phyloP scores from a whole-genome alignment of 2,797 vertebrate genomes.

The Acanthopagrus latus region DNA sequence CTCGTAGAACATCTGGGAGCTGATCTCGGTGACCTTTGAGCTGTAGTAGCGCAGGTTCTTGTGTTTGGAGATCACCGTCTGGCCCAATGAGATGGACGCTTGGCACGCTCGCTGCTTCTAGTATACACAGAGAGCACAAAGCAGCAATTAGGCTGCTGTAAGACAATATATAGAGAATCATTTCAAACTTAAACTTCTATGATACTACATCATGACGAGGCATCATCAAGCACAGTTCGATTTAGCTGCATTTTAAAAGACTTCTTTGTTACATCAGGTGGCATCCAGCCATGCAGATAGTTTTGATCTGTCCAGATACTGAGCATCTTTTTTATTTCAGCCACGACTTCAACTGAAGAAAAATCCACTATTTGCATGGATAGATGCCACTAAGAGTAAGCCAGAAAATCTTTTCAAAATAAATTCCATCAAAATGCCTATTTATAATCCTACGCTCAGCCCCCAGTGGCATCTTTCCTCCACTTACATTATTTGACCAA shows the following conservation, averaged over 20 bases:
- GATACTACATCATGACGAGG: neutral
- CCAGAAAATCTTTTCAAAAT: constrained; percentile 2
- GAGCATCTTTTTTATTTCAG: neutral
- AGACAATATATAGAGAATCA: neutral
- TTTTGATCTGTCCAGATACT: neutral
- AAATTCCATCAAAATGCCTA: neutral
- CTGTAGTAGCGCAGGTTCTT: constrained; percentile 97
- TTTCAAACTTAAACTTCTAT: neutral
- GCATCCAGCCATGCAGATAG: neutral
- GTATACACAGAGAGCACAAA: constrained; percentile 33
- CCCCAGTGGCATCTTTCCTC: neutral
- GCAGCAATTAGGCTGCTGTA: constrained; percentile 39
- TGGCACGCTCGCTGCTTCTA: constrained; percentile 89
- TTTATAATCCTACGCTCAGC: neutral
- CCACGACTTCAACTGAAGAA: neutral
- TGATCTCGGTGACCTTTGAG: constrained; percentile 91
- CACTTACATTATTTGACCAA: neutral
- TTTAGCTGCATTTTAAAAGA: constrained; percentile 11
- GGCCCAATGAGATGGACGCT: constrained; percentile 90
- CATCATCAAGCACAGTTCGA: neutral
- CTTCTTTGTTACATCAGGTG: neutral
- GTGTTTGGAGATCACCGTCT: constrained; percentile 97
- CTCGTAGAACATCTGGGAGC: constrained; percentile 95
- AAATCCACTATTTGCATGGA: neutral
- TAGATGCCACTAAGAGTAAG: neutral